Conservation (phyloP, 2,797 vertebrate genomes). For the Borostomias antarcticus region DNA sequence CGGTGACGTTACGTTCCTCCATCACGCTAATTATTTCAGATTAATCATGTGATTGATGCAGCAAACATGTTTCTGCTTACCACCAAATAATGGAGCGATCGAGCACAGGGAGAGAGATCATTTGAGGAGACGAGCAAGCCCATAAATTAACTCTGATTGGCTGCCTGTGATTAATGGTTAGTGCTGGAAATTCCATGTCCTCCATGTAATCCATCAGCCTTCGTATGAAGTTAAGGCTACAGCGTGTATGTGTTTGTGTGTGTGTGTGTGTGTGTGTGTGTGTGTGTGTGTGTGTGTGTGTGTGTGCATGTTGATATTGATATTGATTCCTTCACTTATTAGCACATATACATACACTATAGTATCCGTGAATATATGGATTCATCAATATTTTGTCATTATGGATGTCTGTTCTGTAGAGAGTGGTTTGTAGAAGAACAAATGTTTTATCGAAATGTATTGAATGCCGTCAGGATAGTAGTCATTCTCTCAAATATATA, state of each 20-base stretch:
- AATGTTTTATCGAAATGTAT: too few species aligned
- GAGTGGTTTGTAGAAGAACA: too few species aligned
- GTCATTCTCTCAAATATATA: too few species aligned
- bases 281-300: conserved; percentile 29
- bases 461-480: too few species aligned
- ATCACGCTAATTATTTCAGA: conserved; percentile 66
- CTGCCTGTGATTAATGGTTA: conserved; percentile 67
- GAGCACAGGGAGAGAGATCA: conserved; percentile 61
- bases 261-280: conserved; percentile 16
- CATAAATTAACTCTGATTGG: conserved; percentile 72
- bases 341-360: too few species aligned
- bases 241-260: conserved; percentile 15
- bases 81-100: conserved; percentile 75
- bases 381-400: too few species aligned
- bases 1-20: conserved; percentile 59
- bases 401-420: too few species aligned
- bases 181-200: not conserved
- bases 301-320: conserved; percentile 10
- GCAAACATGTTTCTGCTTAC: conserved; percentile 73
- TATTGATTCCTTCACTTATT: conserved; percentile 6
- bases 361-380: too few species aligned
- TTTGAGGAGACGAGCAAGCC: conserved; percentile 61
- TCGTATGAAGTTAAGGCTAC: not conserved
- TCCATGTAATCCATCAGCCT: not conserved
- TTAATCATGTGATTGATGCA: conserved; percentile 72